Base-by-base conservation (phyloP, 2,797 vertebrate species). In the Melanotaenia nigrans region DNA sequence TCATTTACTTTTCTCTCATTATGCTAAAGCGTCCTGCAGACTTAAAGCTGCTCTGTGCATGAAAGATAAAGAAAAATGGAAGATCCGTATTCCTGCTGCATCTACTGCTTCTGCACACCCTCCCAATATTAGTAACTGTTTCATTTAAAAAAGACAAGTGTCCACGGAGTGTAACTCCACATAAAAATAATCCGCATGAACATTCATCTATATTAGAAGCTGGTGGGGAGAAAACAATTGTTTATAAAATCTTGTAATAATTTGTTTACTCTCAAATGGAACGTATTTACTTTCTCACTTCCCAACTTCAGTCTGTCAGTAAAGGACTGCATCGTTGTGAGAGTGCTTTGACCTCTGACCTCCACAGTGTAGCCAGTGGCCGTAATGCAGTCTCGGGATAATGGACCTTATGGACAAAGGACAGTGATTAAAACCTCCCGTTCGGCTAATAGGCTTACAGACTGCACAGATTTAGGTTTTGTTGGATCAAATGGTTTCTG, bases 31-130 rank as follows among this genome's bases (percentile, higher is more conserved):
- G 6, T 38, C 54, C 65, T 12, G 67, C 82, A 57, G 75, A 82
- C 78, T 83, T 68, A 4, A 75, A 81, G 81, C 76, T 25, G 42
- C 79, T 83, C 87, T 89, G 86, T 72, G 75, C 82, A 71, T 71
- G 72, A 80, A 81, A 88, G 90, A 91, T 91, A 88, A 90, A 90
- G 85, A 85, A 84, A 79, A 84, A 82, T 65, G 56, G 69, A 61
- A 71, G 73, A 80, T 82, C 82, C 85, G 85, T 84, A 75, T 84
- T 84, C 59, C 24, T 40, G 66, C 77, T n/a, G 63, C 83, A 87
- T 85, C 87, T 90, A 90, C 83, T 9, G 83, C 78, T 71, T 35
- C 45, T 14, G 20, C 87, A 32, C 62, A 55, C 20, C 58, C 25
- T 47, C 25, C 66, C n/a, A 13, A 36, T 78, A 86, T 87, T 75